Percentiles rank a stretch among this genome's conserved stretches.
These are phyloP conservation scores for Campylorhamphus procurvoides DNA, from an alignment of 2,113 vertebrate genomes.

Conservation along the genomic window DNA sequence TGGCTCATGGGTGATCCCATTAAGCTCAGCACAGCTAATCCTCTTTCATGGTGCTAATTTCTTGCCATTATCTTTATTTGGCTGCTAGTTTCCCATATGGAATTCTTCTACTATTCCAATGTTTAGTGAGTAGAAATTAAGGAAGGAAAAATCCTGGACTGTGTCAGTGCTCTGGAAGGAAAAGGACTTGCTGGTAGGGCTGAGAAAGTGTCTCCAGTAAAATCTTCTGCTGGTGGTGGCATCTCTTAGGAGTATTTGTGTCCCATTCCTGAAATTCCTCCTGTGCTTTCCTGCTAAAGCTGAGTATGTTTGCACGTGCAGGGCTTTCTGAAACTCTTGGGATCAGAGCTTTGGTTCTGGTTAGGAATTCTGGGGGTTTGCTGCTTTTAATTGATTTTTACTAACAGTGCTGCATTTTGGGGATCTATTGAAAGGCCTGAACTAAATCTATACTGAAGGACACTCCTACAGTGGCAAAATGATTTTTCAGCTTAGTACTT, in stretches of 20 bases:
- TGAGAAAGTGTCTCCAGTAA: neutral
- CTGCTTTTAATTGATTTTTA: neutral
- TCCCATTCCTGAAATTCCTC: neutral
- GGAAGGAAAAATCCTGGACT: neutral
- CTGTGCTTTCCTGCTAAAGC: neutral
- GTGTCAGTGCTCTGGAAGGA: neutral
- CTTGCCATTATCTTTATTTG: constrained; percentile 34
- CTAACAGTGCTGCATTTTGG: neutral
- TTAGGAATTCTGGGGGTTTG: neutral
- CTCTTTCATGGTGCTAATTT: constrained; percentile 7
- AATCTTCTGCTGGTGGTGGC: neutral
- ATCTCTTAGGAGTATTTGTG: neutral
- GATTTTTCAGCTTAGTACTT: neutral
- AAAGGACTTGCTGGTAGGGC: neutral
- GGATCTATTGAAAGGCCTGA: neutral
- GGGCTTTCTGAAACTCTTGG: neutral
- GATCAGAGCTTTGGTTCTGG: neutral
- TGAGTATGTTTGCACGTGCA: neutral
- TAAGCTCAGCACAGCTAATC: constrained; percentile 29
- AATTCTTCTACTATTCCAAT: neutral
- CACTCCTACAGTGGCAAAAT: neutral
- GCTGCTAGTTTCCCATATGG: constrained; percentile 11
- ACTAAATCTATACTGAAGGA: neutral
- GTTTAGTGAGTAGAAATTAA: neutral
- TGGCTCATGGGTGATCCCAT: neutral